Evolutionary conservation across 2,113 vertebrate species (phyloP).

Genomic region (Marmota monax): DNA sequence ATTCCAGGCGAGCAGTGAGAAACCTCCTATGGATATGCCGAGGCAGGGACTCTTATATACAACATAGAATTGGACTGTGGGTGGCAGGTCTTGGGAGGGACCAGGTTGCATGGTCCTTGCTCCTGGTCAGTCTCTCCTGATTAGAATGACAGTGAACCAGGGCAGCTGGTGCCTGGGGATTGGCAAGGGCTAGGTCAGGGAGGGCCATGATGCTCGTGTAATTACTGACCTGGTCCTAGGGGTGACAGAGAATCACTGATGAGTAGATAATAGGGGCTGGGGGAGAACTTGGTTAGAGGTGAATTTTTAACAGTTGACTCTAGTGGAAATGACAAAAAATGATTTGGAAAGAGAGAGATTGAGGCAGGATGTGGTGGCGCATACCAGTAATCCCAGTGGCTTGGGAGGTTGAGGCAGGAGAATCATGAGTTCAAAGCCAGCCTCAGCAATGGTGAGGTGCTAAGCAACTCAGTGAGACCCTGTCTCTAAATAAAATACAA

Average conservation of each 20-base stretch:
- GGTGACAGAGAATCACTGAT: accelerated
- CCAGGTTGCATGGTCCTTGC: accelerated
- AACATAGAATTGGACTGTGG: not conserved
- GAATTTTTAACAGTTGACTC: not conserved
- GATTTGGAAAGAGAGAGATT: not conserved
- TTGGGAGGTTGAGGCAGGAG: too few species aligned
- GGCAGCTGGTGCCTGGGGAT: not conserved
- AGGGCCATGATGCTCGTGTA: too few species aligned
- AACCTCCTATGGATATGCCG: too few species aligned
- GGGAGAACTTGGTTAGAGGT: not conserved
- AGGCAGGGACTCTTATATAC: too few species aligned
- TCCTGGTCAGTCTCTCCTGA: not conserved
- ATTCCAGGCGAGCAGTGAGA: not conserved
- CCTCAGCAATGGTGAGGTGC: too few species aligned
- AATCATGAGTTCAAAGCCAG: too few species aligned
- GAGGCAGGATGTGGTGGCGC: not conserved
- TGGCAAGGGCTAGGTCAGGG: too few species aligned
- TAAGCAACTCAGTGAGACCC: too few species aligned
- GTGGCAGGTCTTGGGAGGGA: too few species aligned
- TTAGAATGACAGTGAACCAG: not conserved
- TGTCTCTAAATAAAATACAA: too few species aligned
- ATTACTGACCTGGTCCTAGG: not conserved
- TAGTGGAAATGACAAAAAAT: not conserved
- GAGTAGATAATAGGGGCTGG: not conserved
- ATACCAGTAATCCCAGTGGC: too few species aligned